Evolutionary conservation across 2,888 invertebrate species (phyloP), one percentile per base, ranked within the genome.

Genomic region (Lutraria lutraria): DNA sequence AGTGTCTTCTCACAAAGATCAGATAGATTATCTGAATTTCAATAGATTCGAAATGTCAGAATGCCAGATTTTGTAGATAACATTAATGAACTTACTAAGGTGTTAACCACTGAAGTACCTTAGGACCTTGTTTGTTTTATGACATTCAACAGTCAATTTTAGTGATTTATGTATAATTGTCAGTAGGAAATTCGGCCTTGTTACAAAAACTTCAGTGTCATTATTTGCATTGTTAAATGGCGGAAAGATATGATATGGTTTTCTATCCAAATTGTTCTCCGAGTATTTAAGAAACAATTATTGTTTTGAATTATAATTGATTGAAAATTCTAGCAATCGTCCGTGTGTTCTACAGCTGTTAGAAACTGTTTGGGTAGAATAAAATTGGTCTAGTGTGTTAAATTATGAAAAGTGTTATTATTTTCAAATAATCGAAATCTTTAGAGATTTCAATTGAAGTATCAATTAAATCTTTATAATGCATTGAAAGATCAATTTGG

Each of bases 11-110:
- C 80, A 54, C 81, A 81, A 63, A 82, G 86, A 85, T 89, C 83
- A 43, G 29, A 13, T 43, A 21, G 91, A 91, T 89, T 81, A 89
- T 88, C 88, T 72, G 25, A 16, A 56, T 68, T 82, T 88, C 89
- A 84, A 81, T 85, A 88, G 83, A 88, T 88, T 88, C 63, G 52
- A 88, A 91, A 91, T 91, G 91, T 91, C 91, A 91, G 87, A 88
- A 82, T 91, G 91, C 89, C 91, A 91, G 91, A 91, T 91, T 52
- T 76, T n/a, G 56, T 25, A 52, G 91, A 91, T 91, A 91, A 68
- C 56, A 80, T 53, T 91, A 89, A 91, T 87, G 86, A 89, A 86
- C 80, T 86, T 68, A 76, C 29, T 63, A 85, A 89, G 91, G 91
- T 91, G 91, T 91, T 89, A 91, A 88, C 82, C 88, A 88, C 56